phyloP scores from a whole-genome alignment of 2,797 vertebrate genomes.

The Hypotaenidia okinawae region DNA sequence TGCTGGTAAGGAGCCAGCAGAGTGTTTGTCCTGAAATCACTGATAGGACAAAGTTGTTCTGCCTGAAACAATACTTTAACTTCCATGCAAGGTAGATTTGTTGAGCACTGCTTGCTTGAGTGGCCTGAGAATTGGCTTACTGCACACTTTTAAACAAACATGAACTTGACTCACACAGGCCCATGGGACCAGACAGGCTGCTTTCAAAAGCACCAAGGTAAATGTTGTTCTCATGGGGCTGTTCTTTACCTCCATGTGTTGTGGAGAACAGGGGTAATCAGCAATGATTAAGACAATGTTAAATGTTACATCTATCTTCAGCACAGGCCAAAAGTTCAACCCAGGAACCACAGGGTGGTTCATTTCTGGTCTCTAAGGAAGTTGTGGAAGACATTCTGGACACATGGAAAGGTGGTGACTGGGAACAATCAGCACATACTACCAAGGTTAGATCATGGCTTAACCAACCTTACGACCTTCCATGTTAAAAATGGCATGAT shows the following conservation, averaged over 20 bases:
- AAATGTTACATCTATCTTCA: background rate
- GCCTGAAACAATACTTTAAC: background rate
- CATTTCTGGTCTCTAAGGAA: background rate
- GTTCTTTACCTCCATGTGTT: background rate
- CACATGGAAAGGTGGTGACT: background rate
- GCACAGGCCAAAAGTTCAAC: background rate
- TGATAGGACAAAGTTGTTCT: background rate
- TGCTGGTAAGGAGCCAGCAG: background rate
- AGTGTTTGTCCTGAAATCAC: background rate
- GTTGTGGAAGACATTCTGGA: background rate
- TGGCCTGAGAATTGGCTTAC: background rate
- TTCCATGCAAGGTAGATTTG: background rate
- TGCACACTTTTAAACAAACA: background rate
- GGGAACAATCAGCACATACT: background rate
- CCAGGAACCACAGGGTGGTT: background rate
- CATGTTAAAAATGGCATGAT: background rate
- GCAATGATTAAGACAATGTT: background rate
- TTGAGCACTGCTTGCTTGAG: background rate
- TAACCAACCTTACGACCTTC: background rate
- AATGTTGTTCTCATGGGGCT: background rate
- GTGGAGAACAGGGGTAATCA: background rate
- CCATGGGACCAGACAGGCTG: background rate
- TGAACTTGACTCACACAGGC: background rate
- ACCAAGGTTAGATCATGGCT: background rate
- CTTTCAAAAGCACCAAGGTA: background rate